Percentiles rank a stretch among this genome's conserved stretches.
Conservation (phyloP, 1,140 invertebrate genomes). For the Orius laevigatus region DNA sequence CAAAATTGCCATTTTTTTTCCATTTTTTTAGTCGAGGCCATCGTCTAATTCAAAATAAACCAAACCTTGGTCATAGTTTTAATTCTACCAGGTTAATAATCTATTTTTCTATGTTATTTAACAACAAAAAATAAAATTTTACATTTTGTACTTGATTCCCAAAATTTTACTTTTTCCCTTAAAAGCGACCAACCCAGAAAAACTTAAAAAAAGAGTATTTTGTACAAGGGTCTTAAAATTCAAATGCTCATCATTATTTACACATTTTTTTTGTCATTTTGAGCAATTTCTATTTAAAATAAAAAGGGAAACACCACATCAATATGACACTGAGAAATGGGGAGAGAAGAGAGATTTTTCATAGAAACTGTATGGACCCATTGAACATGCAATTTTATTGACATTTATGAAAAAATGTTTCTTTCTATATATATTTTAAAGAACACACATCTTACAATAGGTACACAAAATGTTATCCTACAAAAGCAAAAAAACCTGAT, state of each 20-base stretch:
- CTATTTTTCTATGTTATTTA: too few species aligned
- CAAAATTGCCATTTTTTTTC: neutral
- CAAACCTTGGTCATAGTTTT: too few species aligned
- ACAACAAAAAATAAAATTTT: too few species aligned
- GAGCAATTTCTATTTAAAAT: neutral
- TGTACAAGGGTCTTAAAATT: conserved; percentile 1
- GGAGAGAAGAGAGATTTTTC: conserved; percentile 1
- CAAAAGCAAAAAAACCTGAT: too few species aligned
- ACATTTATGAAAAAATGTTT: too few species aligned
- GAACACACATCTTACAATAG: too few species aligned
- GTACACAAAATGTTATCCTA: too few species aligned
- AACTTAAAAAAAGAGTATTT: neutral
- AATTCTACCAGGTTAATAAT: too few species aligned
- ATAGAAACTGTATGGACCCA: conserved; percentile 6
- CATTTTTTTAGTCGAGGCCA: neutral
- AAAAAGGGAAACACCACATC: neutral
- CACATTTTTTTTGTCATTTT: neutral
- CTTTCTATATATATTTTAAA: too few species aligned
- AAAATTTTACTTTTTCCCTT: neutral
- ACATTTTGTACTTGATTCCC: neutral
- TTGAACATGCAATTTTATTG: neutral
- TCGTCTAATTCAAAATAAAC: too few species aligned
- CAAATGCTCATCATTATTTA: too few species aligned
- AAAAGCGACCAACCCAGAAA: neutral
- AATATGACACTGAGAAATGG: neutral